Conservation (phyloP, 2,113 vertebrate species). For the Stegostoma tigrinum region DNA sequence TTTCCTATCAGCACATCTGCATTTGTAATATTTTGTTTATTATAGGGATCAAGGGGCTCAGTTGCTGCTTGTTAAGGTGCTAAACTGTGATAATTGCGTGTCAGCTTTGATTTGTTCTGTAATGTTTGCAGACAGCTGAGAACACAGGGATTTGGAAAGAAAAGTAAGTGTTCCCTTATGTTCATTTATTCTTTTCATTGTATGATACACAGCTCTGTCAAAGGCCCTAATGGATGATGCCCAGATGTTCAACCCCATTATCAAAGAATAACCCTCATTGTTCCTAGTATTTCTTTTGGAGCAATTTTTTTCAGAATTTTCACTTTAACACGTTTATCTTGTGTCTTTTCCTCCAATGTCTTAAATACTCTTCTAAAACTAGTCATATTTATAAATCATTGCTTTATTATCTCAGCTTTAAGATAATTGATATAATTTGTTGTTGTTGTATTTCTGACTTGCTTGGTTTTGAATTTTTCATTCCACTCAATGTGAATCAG, state of each 20-base stretch:
- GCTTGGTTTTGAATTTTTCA: not conserved
- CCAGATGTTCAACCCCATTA: slow-evolving; percentile 26
- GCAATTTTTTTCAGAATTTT: not conserved
- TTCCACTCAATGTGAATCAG: not conserved
- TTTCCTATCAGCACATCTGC: slow-evolving; percentile 15
- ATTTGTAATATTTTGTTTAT: slow-evolving; percentile 27
- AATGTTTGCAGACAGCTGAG: slow-evolving; percentile 28
- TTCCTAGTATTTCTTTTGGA: slow-evolving; percentile 15
- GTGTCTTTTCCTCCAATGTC: not conserved
- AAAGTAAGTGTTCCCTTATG: slow-evolving; percentile 19
- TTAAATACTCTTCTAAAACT: not conserved
- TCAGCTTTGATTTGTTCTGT: slow-evolving; percentile 27
- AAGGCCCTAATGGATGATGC: slow-evolving; percentile 11
- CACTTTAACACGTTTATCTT: not conserved
- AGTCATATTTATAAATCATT: not conserved
- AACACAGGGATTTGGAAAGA: slow-evolving; percentile 21
- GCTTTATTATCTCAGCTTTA: slow-evolving; percentile 14
- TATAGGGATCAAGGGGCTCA: slow-evolving; percentile 20
- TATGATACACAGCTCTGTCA: not conserved
- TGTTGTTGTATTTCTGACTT: not conserved
- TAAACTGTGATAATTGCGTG: slow-evolving; percentile 28
- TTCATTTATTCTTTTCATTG: slow-evolving; percentile 4
- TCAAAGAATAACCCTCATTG: not conserved
- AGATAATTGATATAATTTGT: slow-evolving; percentile 28
- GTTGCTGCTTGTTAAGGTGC: slow-evolving; percentile 30